phyloP scores from a whole-genome alignment of 2,113 vertebrate genomes.

The Hymenochirus boettgeri region DNA sequence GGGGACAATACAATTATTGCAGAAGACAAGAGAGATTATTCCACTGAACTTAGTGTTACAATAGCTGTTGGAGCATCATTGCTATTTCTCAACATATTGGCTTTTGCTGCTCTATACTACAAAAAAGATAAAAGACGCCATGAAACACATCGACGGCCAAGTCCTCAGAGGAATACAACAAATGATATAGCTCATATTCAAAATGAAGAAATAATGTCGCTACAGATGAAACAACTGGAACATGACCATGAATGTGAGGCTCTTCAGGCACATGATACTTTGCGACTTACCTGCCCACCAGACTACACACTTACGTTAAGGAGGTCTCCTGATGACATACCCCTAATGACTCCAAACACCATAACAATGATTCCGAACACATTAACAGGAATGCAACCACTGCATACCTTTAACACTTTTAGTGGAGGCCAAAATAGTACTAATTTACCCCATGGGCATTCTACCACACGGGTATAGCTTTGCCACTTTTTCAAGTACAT shows the following conservation, averaged over 20 bases:
- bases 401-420: constrained; percentile 92
- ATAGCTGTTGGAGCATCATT: constrained; percentile 91
- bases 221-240: constrained; percentile 92
- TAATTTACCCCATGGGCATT: constrained; percentile 90
- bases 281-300: constrained; percentile 80
- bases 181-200: constrained; percentile 85
- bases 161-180: constrained; percentile 75
- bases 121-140: constrained; percentile 92
- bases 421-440: constrained; percentile 89
- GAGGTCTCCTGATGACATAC: constrained; percentile 87
- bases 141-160: constrained; percentile 80
- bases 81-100: constrained; percentile 91
- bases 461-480: constrained; percentile 93
- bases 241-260: constrained; percentile 84
- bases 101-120: constrained; percentile 92
- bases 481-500: constrained; percentile 31
- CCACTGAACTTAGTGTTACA: constrained; percentile 90
- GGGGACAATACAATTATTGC: constrained; percentile 84
- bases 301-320: constrained; percentile 92
- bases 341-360: constrained; percentile 87
- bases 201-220: constrained; percentile 85
- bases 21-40: constrained; percentile 88
- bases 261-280: constrained; percentile 75
- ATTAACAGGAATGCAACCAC: constrained; percentile 82
- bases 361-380: constrained; percentile 94